Evolutionary conservation across 2,888 invertebrate genomes (phyloP), one percentile per base, ranked within the genome.

Genomic region (Blera fallax): DNA sequence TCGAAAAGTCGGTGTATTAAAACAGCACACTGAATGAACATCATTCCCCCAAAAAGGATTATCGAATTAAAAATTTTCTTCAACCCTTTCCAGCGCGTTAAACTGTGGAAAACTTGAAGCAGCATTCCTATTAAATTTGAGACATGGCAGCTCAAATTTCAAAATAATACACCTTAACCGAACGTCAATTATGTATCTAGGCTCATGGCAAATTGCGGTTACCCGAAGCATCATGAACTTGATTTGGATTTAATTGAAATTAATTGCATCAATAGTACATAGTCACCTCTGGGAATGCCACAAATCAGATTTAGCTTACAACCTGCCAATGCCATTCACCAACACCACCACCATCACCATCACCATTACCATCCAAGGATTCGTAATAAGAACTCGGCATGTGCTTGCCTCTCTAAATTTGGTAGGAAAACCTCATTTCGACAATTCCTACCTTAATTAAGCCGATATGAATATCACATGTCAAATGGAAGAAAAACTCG

Each of bases 391-490:
- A 14, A 40, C 4, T 40, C 14, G 40, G 40, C 40, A 11, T 10
- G 2, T 48, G 1, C 40, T 40, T 40, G 40, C 16, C 16, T 18
- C 21, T 16, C 11, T 3, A 29, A 56, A 64, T 34, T 50, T 27
- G 37, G 50, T 65, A 43, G 40, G 48, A 29, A 79, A 79, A 73
- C 65, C 65, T 65, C 79, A 64, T 40, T 50, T 79, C 50, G 56
- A 58, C 58, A 40, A 18, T 43, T 79, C 43, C 64, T 40, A 50
- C 72, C 72, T 73, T 65, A 79, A 79, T 79, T 79, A 79, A 65
- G 60, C 56, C 72, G 24, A 24, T 45, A 43, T 45, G 24, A 45
- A 56, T 56, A 48, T 32, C 32, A 32, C 16, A 27, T 52, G 45
- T 70, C 56, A 70, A 45, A 40, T 16, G 11, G 14, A 48, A 29